Conservation (phyloP, 92 coral and sea anemone species). For the Zoanthus sansibaricus region DNA sequence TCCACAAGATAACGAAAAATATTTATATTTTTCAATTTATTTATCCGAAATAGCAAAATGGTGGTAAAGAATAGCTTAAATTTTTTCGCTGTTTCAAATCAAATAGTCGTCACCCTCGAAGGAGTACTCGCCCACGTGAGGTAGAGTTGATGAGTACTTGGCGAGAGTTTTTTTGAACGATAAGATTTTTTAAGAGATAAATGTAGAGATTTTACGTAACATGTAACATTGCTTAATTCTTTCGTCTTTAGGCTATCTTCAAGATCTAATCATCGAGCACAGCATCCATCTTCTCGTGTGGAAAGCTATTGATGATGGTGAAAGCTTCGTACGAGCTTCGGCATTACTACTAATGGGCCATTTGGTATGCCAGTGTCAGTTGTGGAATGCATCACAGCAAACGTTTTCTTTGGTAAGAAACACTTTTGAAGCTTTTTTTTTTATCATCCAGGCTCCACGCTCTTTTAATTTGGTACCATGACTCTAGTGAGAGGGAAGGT, state of each 20-base stretch:
- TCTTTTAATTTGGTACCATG: background rate
- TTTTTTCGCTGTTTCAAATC: too few relatives aligned
- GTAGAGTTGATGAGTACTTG: too few relatives aligned
- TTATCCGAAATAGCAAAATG: too few relatives aligned
- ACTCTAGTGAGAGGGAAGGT: background rate
- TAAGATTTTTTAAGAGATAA: background rate
- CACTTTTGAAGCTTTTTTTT: background rate
- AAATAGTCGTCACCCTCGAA: too few relatives aligned
- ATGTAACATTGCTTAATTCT: background rate
- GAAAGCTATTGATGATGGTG: slow-evolving; percentile 80
- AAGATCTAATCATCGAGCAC: slow-evolving; percentile 48
- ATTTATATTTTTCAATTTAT: too few relatives aligned
- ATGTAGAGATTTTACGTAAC: too few relatives aligned
- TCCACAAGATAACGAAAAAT: too few relatives aligned
- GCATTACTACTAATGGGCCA: slow-evolving; percentile 72
- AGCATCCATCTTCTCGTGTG: slow-evolving; percentile 69
- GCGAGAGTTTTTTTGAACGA: too few relatives aligned
- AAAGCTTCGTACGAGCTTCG: slow-evolving; percentile 92
- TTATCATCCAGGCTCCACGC: background rate
- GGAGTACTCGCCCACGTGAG: too few relatives aligned
- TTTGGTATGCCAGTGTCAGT: slow-evolving; percentile 56
- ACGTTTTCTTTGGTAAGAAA: slow-evolving; percentile 62
- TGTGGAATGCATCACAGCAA: slow-evolving; percentile 68
- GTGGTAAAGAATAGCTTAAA: too few relatives aligned
- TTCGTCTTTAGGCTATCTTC: slow-evolving; percentile 43